Evolutionary conservation across 2,113 vertebrate species (phyloP), one percentile per base, ranked within the genome.

Genomic region (Gymnorhina tibicen): DNA sequence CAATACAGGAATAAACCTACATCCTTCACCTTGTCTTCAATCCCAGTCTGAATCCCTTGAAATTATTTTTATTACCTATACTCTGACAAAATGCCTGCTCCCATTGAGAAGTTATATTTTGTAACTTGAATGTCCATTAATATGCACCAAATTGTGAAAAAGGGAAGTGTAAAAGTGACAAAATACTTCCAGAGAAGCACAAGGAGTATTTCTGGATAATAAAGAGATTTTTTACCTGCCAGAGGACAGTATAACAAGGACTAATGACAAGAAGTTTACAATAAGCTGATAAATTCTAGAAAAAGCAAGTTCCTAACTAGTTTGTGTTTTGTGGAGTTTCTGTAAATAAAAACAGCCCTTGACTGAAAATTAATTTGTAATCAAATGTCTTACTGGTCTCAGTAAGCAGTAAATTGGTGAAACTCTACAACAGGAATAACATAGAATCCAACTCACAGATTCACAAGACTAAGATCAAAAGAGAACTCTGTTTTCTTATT

Each of bases 341-440:
- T 62, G 21, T 62, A 37, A 79, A 85, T 44, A 56, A 80, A 68
- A 56, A 15, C 15, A 85, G 7, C 4, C 13, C 7, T 90, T 85
- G 77, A 66, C 41, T 90, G 85, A 46, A 88, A 90, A 83, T 46
- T 2, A 75, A 52, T 78, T 68, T 50, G 17, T n/a, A 41, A 81
- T 68, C 28, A 59, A 42, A 75, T 3, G 1, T 42, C 5, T 46
- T 69, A 24, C 6, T 0, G 0, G 4, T 80, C 47, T 88, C 35
- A 74, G 9, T n/a, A 15, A 68, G 60, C 9, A 53, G 33, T 42
- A 73, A 77, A 46, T 60, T 53, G 18, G 6, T 56, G 42, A 49
- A 89, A 68, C 17, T 77, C 50, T 58, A 62, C 53, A 60, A 33
- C 21, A 62, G 12, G 42, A 88, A 28, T 62, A 41, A 73, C 3